Conservation (phyloP, 2,113 vertebrate species). For the Paralichthys olivaceus region DNA sequence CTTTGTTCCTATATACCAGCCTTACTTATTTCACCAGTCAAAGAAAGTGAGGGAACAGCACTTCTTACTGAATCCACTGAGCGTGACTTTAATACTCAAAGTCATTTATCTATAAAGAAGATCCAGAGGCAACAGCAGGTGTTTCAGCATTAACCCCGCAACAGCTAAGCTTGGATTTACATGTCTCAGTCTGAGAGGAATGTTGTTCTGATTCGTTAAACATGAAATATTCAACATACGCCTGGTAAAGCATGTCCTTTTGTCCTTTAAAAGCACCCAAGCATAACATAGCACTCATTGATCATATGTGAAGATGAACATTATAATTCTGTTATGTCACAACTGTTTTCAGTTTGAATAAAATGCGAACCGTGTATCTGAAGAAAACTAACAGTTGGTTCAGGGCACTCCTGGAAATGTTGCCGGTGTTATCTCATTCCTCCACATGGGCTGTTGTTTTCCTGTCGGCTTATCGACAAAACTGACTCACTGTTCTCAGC, state of each 20-base stretch:
- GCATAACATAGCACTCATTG: background rate
- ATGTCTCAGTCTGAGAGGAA: background rate
- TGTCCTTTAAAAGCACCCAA: background rate
- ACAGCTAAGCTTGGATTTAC: background rate
- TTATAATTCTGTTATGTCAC: constrained; percentile 5
- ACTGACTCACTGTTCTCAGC: constrained; percentile 71
- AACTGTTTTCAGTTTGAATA: constrained; percentile 10
- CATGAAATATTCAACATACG: background rate
- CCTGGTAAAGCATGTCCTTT: background rate
- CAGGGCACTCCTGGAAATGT: constrained; percentile 68
- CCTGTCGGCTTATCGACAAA: constrained; percentile 73
- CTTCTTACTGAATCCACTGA: too few relatives aligned
- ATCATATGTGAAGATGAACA: background rate
- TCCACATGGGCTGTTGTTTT: constrained; percentile 76
- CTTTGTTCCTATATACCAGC: constrained; percentile 14
- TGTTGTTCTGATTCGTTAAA: background rate
- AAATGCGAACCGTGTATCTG: constrained; percentile 33
- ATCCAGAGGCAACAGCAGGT: constrained; percentile 1
- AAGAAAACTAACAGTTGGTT: constrained; percentile 37
- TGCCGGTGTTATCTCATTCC: constrained; percentile 74
- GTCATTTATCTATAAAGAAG: background rate
- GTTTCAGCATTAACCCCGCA: background rate
- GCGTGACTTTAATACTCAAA: constrained; percentile 4
- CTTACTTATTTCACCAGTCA: background rate
- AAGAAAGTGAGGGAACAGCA: too few relatives aligned